Base-by-base conservation (phyloP, 2,797 vertebrate species). In the Sphenodon punctatus region DNA sequence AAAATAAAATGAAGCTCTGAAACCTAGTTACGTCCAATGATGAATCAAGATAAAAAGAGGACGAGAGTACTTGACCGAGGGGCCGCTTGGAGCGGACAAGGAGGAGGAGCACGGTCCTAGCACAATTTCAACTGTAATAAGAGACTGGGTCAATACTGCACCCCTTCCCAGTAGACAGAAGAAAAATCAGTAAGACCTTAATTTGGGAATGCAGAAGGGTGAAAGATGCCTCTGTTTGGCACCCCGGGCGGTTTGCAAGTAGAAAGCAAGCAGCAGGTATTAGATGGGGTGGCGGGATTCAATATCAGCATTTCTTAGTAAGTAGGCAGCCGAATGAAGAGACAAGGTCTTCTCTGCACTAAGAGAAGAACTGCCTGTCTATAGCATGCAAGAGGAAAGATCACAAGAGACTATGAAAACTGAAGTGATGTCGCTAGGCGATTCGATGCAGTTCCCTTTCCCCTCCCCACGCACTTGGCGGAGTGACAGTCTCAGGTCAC, bases 41-140 rank as follows among this genome's bases (percentile, higher is more conserved):
- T 93, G 90, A 93, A 92, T 94, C 86, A 90, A 87, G 90, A 87
- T 49, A 88, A 90, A 91, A 83, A 42, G 69, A 69, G 69, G 81
- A 32, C 82, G 92, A 93, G 82, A 84, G 87, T 36, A 43, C 14
- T 46, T 58, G 90, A 94, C 16, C 23, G 75, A 91, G 84, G 73
- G 89, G 46, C 80, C 82, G 86, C 61, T 53, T 39, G 34, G 53
- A 60, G 84, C 30, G 68, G 71, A 67, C 15, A 39, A 43, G 22
- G 65, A n/a, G 27, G 32, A 85, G 75, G 64, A 53, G 34, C 46
- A 56, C 77, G 69, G 56, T 55, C 79, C 75, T 19, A 23, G 32
- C 20, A 14, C 16, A n/a, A 30, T 53, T 53, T 53, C 53, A 51
- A 17, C 11, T 6, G 36, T 30, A 13, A 22, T 55, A 20, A 8